Evolutionary conservation across 2,888 invertebrate genomes (phyloP), one percentile per base, ranked within the genome.

Genomic region (Conchocele bisecta): DNA sequence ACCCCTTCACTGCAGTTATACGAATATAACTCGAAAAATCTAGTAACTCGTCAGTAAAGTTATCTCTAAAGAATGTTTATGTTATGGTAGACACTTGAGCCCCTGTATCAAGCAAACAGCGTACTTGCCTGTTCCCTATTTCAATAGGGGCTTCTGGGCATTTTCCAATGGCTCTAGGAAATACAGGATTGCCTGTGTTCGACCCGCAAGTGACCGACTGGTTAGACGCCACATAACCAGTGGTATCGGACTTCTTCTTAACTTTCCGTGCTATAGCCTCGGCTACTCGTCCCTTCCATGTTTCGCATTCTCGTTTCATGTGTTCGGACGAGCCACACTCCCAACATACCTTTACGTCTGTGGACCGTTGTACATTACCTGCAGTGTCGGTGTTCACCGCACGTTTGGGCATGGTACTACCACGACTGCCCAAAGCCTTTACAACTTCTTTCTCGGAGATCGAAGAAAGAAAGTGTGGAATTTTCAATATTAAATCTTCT

Each of bases 1-100:
- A 42, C 6, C 68, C 73, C 24, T 73, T 56, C 13, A 58, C 68
- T 15, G 56, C 73, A 13, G 57, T 41, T 15, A 73, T 61, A 9
- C 48, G 31, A 3, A 72, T 35, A n/a, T 44, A 60, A 11, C 41
- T 13, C 22, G 61, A 48, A 24, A 73, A 51, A 58, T 73, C 73
- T 4, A 51, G 15, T 26, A 73, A 46, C 3, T 33, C 33, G 17
- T 26, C 17, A 22, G 58, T 41, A 7, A 22, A 11, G 20, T 37
- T 5, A 4, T 37, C 35, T 5, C 5, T 53, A 22, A 48, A 48
- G n/a, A 28, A 48, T 3, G 48, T 29, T 15, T 48, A 28, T 2
- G 48, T 48, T 7, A 48, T 48, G 9, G 48, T 48, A 7, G 48
- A 48, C 17, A 48, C 17, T n/a, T 48, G n/a, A 4, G 48, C 48